phyloP scores from a whole-genome alignment of 2,113 vertebrate species.

The Aphyosemion australe region DNA sequence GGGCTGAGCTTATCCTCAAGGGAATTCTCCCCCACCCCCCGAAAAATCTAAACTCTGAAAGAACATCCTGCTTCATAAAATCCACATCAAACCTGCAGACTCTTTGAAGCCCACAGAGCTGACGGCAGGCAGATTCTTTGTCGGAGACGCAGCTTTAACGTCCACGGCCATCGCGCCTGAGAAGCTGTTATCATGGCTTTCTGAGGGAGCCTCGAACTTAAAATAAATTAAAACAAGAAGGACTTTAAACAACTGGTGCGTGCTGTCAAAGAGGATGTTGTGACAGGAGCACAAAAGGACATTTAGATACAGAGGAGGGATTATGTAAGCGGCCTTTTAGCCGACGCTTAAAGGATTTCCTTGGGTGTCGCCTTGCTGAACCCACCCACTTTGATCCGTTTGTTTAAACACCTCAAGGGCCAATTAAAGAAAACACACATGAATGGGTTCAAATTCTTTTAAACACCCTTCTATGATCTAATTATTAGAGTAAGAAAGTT shows the following conservation, averaged over 20 bases:
- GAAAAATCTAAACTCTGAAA: constrained; percentile 33
- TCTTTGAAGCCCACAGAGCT: constrained; percentile 54
- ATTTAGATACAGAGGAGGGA: background rate
- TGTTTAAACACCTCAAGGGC: constrained; percentile 1
- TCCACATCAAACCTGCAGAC: constrained; percentile 42
- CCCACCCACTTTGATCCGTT: background rate
- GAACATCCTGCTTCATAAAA: constrained; percentile 48
- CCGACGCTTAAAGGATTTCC: constrained; percentile 7
- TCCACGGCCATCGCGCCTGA: constrained; percentile 32
- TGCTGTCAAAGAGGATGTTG: background rate
- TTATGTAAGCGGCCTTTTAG: constrained; percentile 2
- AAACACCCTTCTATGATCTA: constrained; percentile 7
- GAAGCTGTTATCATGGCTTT: constrained; percentile 11
- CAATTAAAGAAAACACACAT: constrained; percentile 15
- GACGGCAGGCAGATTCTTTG: constrained; percentile 31
- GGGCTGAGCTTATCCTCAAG: constrained; percentile 19
- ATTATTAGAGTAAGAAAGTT: constrained; percentile 16
- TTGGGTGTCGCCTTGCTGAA: background rate
- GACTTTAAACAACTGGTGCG: too few species aligned
- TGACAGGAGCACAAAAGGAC: background rate
- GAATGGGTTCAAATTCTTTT: constrained; percentile 7
- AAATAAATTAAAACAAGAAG: constrained; percentile 1
- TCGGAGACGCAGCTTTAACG: constrained; percentile 35
- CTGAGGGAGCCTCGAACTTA: constrained; percentile 17
- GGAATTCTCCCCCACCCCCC: constrained; percentile 10